Conservation (phyloP, 2,888 invertebrate species). For the Tricholauxania praeusta region DNA sequence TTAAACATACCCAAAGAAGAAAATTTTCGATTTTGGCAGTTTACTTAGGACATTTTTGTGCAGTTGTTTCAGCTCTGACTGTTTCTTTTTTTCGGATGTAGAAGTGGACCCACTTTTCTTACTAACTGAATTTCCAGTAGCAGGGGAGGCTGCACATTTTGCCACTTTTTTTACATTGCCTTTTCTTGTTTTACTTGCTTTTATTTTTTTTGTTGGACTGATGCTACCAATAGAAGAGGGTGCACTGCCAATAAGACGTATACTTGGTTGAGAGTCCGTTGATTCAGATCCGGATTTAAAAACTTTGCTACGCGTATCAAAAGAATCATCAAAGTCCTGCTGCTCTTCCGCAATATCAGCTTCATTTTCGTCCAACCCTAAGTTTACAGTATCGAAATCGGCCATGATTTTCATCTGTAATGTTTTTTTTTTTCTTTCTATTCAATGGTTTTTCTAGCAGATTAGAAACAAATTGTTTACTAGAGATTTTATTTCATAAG, state of each 20-base stretch:
- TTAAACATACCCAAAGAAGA: too few species aligned
- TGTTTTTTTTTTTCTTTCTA: too few species aligned
- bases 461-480: too few species aligned
- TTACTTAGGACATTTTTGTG: conserved; percentile 36
- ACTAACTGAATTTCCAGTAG: conserved; percentile 49
- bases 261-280: conserved; percentile 76
- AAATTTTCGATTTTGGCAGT: too few species aligned
- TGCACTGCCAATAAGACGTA: conserved; percentile 79
- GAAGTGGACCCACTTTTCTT: conserved; percentile 50
- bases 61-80: conserved; percentile 33
- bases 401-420: conserved; percentile 63
- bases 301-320: conserved; percentile 90
- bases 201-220: conserved; percentile 44
- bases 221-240: conserved; percentile 68
- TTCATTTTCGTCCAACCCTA: conserved; percentile 76
- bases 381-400: conserved; percentile 73
- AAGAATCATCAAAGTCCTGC: conserved; percentile 76
- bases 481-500: too few species aligned
- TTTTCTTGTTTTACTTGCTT: conserved; percentile 42
- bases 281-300: conserved; percentile 77
- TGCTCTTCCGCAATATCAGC: conserved; percentile 84
- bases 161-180: conserved; percentile 44
- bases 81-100: conserved; percentile 45
- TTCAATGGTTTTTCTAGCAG: too few species aligned
- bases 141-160: conserved; percentile 53